A percentile compares a stretch with the other conserved stretches of the same genome.
phyloP scores from a whole-genome alignment of 2,797 vertebrate genomes.

The Acanthurus leucopareius region DNA sequence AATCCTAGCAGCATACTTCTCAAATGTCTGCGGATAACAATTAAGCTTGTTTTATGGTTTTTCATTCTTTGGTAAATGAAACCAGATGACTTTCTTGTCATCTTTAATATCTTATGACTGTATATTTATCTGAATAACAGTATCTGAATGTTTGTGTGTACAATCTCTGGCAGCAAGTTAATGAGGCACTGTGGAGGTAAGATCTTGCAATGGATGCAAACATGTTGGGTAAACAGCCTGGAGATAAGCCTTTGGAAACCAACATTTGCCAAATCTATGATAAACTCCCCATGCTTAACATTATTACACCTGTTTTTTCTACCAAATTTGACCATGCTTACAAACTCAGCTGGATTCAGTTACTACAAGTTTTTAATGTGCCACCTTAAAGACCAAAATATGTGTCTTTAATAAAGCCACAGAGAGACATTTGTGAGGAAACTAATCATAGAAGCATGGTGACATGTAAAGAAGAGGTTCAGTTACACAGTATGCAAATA shows the following conservation, averaged over 20 bases:
- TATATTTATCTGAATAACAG: slow-evolving; percentile 21
- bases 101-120: not conserved
- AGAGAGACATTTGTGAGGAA: slow-evolving; percentile 15
- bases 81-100: slow-evolving; percentile 57
- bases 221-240: slow-evolving; percentile 54
- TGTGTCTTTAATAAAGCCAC: not conserved
- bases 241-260: slow-evolving; percentile 24
- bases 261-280: slow-evolving; percentile 3
- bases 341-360: not conserved
- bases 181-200: slow-evolving; percentile 40
- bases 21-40: slow-evolving; percentile 42
- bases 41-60: slow-evolving; percentile 33
- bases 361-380: not conserved
- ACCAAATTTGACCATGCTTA: slow-evolving; percentile 19
- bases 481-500: slow-evolving; percentile 27
- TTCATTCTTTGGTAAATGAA: slow-evolving; percentile 55
- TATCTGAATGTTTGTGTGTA: slow-evolving; percentile 42
- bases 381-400: slow-evolving; percentile 3
- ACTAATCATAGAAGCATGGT: slow-evolving; percentile 22
- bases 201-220: slow-evolving; percentile 38
- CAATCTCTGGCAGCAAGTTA: slow-evolving; percentile 31
- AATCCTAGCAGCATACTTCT: slow-evolving; percentile 46
- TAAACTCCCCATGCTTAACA: slow-evolving; percentile 26
- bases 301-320: slow-evolving; percentile 7
- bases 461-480: slow-evolving; percentile 14